Base-by-base conservation (phyloP, 2,888 invertebrate species). In the Sturmia bella region DNA sequence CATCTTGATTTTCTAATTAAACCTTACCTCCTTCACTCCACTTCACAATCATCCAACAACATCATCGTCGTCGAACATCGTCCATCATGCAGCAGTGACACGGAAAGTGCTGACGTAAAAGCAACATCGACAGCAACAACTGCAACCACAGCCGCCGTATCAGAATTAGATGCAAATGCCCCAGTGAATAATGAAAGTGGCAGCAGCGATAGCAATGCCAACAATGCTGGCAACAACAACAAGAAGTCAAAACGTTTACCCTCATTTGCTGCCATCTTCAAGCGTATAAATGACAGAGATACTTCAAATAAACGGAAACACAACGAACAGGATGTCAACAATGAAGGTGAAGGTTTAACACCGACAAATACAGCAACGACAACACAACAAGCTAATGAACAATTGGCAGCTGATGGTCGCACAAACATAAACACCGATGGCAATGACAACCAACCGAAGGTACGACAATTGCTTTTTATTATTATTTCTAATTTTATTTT, bases 21-120 rank as follows among this genome's bases (percentile, higher is more conserved):
- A 66, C 69, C 59, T 63, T 61, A 37, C 76, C 76, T 69, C 56
- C 73, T 68, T 50, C 80, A 68, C 63, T 61, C 54, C 78, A 69
- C 81, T 63, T 68, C 76, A 69, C 75, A 41, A 63, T 57, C 75
- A 64, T 57, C 32, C 54, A n/a, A 7, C 48, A 19, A 17, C 63
- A 15, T 48, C 17, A 41, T 39, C n/a, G 19, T 41, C 13, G 13
- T 19, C 4, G 32, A 54, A 37, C 43, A 24, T 39, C 45, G 69
- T 69, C 69, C 69, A 69, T 48, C 52, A 77, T 52, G 17, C 50
- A 94, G 94, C 89, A 94, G 94, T 88, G 94, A 94, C 90, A 94
- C 94, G 48, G 94, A 94, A 89, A 94, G 94, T 87, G 93, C 93
- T 70, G 94, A 92, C 84, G 91, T 92, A 81, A 89, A 89, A 84